Base-by-base conservation (phyloP, 2,888 invertebrate species). In the Micropterix aruncella region DNA sequence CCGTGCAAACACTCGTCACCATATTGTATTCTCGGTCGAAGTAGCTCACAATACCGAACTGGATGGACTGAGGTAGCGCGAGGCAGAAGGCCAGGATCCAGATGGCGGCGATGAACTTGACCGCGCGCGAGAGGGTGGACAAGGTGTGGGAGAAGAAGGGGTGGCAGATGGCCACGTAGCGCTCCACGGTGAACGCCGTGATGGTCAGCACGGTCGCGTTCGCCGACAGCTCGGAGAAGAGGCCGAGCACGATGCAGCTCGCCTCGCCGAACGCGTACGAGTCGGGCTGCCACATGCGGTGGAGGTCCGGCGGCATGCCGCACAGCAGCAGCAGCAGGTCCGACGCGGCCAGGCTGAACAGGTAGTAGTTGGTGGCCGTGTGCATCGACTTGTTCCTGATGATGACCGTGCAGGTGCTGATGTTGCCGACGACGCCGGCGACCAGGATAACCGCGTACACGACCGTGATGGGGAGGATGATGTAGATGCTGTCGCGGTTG, bases 171-270 rank as follows among this genome's bases (percentile, higher is more conserved):
- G 89, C 89, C 36, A 89, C 79, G 59, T 89, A 93, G 48, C 92
- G 74, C 61, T 93, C 92, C 12, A 90, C 80, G 0, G 85, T 92
- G 61, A 92, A 92, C 2, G 89, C 88, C 1, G 89, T 88, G 55
- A 92, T 92, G 9, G 84, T 86, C 48, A 86, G 63, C 2, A 92
- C 89, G 0, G 90, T 90, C 1, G 88, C 87, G 57, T 87, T 86
- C 16, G 84, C 81, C 1, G 85, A 83, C n/a, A 86, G 86, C 62
- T 92, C 92, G 0, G 90, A 85, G 0, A 86, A 79, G 41, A 90
- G 74, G 4, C 84, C 84, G 50, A 79, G 69, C 9, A 82, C 62
- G 9, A 86, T 73, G 61, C 91, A 92, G 52, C 86, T 78, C 3
- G 75, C 73, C 56, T 87, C 85, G 1, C 85, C 85, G 50, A 91